Conservation (phyloP, 2,113 vertebrate species). For the Lagopus muta region DNA sequence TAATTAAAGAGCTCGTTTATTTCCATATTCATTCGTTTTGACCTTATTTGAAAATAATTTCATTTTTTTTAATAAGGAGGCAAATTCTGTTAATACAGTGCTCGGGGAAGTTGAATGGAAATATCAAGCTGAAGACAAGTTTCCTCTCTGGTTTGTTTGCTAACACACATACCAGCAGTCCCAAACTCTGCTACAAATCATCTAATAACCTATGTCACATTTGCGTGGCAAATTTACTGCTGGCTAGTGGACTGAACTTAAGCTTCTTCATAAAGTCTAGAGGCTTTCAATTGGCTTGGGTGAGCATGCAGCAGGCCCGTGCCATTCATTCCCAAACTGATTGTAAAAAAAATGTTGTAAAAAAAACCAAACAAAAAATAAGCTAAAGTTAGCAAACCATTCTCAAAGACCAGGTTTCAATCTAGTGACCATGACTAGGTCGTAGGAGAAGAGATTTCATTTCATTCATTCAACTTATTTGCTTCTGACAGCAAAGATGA, state of each 20-base stretch:
- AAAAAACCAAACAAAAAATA: neutral
- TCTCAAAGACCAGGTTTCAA: neutral
- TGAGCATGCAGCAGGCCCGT: neutral
- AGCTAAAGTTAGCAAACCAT: neutral
- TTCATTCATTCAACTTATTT: neutral
- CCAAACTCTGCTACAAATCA: neutral
- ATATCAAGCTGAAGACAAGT: neutral
- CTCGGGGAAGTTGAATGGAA: neutral
- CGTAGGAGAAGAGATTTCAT: neutral
- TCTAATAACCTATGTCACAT: neutral
- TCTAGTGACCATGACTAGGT: neutral
- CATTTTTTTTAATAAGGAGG: neutral
- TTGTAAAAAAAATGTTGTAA: neutral
- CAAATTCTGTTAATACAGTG: neutral
- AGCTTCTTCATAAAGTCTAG: neutral
- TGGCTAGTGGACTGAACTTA: neutral
- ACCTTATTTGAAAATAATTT: neutral
- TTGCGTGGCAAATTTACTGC: neutral
- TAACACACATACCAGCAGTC: too few species aligned
- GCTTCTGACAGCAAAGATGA: neutral
- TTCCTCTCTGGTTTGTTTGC: neutral
- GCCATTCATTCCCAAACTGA: neutral
- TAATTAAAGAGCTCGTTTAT: neutral
- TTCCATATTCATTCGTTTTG: neutral
- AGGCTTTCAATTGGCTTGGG: neutral